Percentiles rank a stretch among this genome's conserved stretches.
Evolutionary conservation across 2,888 invertebrate species (phyloP).

Genomic region (Lasioglossum pauxillum): DNA sequence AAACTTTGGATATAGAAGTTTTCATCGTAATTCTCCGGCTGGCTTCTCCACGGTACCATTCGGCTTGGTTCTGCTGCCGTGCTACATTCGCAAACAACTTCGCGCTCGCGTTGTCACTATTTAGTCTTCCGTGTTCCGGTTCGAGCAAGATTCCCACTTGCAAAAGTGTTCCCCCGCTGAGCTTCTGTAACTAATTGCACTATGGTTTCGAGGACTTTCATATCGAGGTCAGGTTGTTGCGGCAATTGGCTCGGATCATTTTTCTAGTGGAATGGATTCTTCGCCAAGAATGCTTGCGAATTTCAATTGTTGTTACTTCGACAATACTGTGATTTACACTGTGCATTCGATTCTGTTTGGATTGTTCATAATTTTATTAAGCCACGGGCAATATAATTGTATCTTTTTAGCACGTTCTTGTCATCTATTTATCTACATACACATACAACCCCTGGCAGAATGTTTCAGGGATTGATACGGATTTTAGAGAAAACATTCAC

Average conservation of each 20-base stretch:
- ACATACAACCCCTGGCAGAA: no score
- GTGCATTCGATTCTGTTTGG: no score
- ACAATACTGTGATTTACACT: no score
- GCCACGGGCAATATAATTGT: no score
- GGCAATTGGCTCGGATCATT: neutral
- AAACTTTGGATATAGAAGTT: slow-evolving; percentile 40
- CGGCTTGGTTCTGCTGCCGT: neutral
- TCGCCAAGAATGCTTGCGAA: no score
- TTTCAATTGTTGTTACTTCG: no score
- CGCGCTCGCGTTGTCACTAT: neutral
- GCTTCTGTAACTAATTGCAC: neutral
- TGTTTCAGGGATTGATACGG: no score
- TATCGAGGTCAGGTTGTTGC: neutral
- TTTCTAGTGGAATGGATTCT: neutral
- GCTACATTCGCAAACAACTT: slow-evolving; percentile 5
- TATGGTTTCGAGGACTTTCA: neutral
- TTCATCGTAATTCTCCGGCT: slow-evolving; percentile 34
- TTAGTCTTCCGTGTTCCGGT: slow-evolving; percentile 3
- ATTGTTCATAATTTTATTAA: no score
- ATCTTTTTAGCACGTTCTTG: no score
- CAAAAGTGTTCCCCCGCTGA: neutral
- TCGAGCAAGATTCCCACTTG: neutral
- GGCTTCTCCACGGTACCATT: slow-evolving; percentile 1
- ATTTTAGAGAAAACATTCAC: no score
- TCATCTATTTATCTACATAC: no score